Evolutionary conservation across 2,888 invertebrate species (phyloP).

Genomic region (Hypena proboscidalis): DNA sequence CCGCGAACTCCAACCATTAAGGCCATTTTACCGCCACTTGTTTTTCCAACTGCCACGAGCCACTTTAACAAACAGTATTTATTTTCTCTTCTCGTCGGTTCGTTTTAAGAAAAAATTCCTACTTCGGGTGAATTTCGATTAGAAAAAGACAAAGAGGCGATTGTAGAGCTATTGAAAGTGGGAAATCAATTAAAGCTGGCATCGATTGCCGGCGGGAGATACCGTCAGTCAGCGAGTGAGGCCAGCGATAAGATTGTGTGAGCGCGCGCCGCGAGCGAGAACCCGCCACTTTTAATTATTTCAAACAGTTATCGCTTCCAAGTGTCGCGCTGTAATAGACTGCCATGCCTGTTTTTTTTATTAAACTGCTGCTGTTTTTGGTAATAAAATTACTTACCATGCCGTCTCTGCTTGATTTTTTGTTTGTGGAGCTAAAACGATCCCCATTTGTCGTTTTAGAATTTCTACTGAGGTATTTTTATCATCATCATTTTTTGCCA

Average conservation of each 20-base stretch:
- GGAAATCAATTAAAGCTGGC: slow-evolving; percentile 82
- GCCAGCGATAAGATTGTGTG: slow-evolving; percentile 61
- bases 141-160: slow-evolving; percentile 77
- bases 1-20: slow-evolving; percentile 42
- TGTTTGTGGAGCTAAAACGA: too few relatives aligned
- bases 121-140: slow-evolving; percentile 73
- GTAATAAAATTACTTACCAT: too few relatives aligned
- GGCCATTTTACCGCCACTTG: slow-evolving; percentile 49
- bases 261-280: slow-evolving; percentile 31
- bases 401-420: not conserved
- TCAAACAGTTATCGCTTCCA: slow-evolving; percentile 50
- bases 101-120: slow-evolving; percentile 67
- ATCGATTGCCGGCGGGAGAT: slow-evolving; percentile 72
- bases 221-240: slow-evolving; percentile 68
- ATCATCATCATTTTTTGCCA: too few relatives aligned
- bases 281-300: slow-evolving; percentile 61
- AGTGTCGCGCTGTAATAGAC: slow-evolving; percentile 29
- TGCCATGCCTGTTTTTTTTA: slow-evolving; percentile 5
- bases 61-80: slow-evolving; percentile 65
- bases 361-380: too few relatives aligned
- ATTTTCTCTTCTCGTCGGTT: slow-evolving; percentile 55
- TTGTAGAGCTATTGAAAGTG: slow-evolving; percentile 64
- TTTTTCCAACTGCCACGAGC: slow-evolving; percentile 53
- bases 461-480: too few relatives aligned
- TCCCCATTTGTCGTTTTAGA: too few relatives aligned